Evolutionary conservation across 2,888 invertebrate genomes (phyloP), one percentile per base, ranked within the genome.

Genomic region (Penaeus monodon): DNA sequence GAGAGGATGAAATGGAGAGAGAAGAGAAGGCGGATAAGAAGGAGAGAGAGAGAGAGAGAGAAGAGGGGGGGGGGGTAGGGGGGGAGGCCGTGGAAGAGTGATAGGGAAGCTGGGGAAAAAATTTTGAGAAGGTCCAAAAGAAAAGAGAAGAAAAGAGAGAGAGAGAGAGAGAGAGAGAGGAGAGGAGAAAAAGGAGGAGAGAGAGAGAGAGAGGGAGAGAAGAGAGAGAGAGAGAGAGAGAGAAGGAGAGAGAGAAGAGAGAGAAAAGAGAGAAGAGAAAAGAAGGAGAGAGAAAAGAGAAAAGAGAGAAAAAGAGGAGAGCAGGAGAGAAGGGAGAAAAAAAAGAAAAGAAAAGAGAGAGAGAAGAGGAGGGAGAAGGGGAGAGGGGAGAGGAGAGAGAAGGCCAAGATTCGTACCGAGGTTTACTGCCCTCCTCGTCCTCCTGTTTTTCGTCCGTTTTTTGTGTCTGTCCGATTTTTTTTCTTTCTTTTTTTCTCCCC

Each of bases 31-130:
- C 3, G 20, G 12, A 27, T 1, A 0, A n/a, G 3, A 4, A 65
- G 1, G 66, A 66, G 66, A 66, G 66, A 66, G 66, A 66, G 66
- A 66, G 66, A 66, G 66, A 66, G 66, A 66, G 66, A n/a, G n/a
- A n/a, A 66, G 66, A 66, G 66, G 4, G 66, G 66, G 4, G 66
- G 4, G 66, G 4, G 66, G 4, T 4, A 66, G 66, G 29, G 33
- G 29, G 10, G 27, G 74, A 29, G 33, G 29, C 3, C 6, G 74
- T 2, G 4, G 27, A 22, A 6, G 2, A 6, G 33, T 2, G 74
- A 74, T 2, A 29, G 74, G 6, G 33, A 74, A 2, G 29, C 0
- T 3, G 74, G 8, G 7, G 29, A 6, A 7, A 12, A 4, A 22
- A 6, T 2, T 1, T 2, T 7, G 74, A 29, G 74, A 8, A 29